Evolutionary conservation across 2,797 vertebrate species (phyloP), one percentile per base, ranked within the genome.

Genomic region (Poecilia wingei): DNA sequence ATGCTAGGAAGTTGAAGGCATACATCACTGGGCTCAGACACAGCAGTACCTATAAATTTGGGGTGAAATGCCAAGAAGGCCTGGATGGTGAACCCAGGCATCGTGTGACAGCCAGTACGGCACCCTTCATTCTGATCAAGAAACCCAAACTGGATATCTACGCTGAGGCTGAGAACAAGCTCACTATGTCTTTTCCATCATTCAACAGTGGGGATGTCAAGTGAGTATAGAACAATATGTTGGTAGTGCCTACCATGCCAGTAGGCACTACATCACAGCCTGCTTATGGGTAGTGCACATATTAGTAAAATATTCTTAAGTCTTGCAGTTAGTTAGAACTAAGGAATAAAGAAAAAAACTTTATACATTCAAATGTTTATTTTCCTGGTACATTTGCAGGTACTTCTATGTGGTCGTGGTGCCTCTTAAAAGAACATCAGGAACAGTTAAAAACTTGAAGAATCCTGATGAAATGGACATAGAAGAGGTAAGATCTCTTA

Each of bases 391-490:
- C 77, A 22, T 87, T 79, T 78, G 6, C 46, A 99, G 98, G 93
- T 97, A 94, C 79, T 97, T 97, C 87, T 98, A 98, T 31, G 96
- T 99, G 51, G 97, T 99, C 82, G 98, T 98, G 79, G 98, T 99
- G 2, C 95, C 98, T 22, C 96, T 97, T 68, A 99, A 96, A 90
- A 97, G 94, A 53, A 96, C 96, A 0, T 90, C 95, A 0, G 96
- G 95, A 51, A 95, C 95, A 4, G 97, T 97, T 78, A 96, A 96
- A 80, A 96, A 97, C 1, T 94, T 96, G 84, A 97, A 96, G 82
- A 98, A 95, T 90, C 98, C 98, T 0, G 98, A 99, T 88, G 98
- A 99, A 86, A 98, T 98, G 96, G 98, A 99, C 86, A 96, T 99
- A 86, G 98, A 99, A 82, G 97, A 99, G 97, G 98, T 99, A 91